A percentile compares a stretch with the other conserved stretches of the same genome.
Evolutionary conservation across 2,113 vertebrate species (phyloP).

Genomic region (Tylochromis polylepis): DNA sequence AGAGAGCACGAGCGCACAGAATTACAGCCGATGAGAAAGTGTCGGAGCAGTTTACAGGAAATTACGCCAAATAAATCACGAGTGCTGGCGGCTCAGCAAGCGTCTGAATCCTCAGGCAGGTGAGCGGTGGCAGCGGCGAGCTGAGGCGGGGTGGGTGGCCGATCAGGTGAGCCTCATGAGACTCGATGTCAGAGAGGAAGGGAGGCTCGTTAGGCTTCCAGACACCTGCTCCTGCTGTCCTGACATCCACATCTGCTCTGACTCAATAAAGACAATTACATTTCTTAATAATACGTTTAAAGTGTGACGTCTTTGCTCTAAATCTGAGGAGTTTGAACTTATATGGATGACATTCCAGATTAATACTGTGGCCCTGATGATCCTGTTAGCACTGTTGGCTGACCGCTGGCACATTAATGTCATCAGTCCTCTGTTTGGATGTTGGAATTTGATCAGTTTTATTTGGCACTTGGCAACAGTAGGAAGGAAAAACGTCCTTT

Average conservation of each 20-base stretch:
- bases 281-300: background rate
- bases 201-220: background rate
- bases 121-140: background rate
- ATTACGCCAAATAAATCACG: conserved; percentile 17
- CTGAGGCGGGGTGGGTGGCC: background rate
- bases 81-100: background rate
- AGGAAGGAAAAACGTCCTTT: background rate
- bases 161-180: conserved; percentile 3
- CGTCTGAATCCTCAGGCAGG: background rate
- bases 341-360: background rate
- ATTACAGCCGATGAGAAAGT: background rate
- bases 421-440: background rate
- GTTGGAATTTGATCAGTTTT: background rate
- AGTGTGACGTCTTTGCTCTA: background rate
- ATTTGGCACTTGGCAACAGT: background rate
- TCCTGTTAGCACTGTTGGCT: background rate
- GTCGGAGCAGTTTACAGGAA: background rate
- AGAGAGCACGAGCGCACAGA: background rate
- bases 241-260: background rate
- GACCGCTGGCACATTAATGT: background rate
- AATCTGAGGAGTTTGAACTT: background rate
- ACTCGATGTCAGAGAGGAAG: background rate
- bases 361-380: background rate
- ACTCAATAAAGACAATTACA: background rate
- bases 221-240: background rate